A percentile compares a stretch with the other conserved stretches of the same genome.
Conservation (phyloP, 2,797 vertebrate species). For the Eulemur coronatus region DNA sequence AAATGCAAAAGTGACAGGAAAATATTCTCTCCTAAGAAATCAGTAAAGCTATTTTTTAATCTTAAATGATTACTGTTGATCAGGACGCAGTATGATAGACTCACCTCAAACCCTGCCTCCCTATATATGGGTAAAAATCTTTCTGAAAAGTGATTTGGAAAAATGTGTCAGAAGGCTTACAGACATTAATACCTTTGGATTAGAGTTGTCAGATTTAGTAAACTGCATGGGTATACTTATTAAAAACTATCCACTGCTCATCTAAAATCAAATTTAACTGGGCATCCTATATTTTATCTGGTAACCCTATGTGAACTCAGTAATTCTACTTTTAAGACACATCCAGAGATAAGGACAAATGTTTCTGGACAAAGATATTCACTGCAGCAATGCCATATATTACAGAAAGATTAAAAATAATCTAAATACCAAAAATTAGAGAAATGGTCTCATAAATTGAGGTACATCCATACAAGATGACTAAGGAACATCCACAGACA, state of each 20-base stretch:
- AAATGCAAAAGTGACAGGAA: background rate
- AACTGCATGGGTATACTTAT: background rate
- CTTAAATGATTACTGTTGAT: conserved; percentile 1
- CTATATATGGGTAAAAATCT: conserved; percentile 29
- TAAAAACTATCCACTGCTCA: background rate
- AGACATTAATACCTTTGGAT: conserved; percentile 1
- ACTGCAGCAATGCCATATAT: background rate
- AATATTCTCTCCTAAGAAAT: background rate
- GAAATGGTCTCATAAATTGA: background rate
- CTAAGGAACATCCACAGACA: background rate
- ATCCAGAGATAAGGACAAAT: background rate
- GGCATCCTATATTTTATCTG: conserved; percentile 21
- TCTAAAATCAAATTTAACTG: conserved; percentile 26
- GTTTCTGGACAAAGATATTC: background rate
- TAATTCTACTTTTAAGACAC: background rate
- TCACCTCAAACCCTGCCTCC: background rate
- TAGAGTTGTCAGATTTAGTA: background rate
- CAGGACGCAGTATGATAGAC: background rate
- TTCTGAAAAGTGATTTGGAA: conserved; percentile 45
- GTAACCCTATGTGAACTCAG: background rate
- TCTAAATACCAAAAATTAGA: background rate
- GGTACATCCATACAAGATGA: background rate
- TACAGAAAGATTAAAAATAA: conserved; percentile 5
- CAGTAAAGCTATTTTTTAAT: background rate
- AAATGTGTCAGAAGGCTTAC: conserved; percentile 36